Evolutionary conservation across 2,888 invertebrate species (phyloP).

Genomic region (Spialia ferax): DNA sequence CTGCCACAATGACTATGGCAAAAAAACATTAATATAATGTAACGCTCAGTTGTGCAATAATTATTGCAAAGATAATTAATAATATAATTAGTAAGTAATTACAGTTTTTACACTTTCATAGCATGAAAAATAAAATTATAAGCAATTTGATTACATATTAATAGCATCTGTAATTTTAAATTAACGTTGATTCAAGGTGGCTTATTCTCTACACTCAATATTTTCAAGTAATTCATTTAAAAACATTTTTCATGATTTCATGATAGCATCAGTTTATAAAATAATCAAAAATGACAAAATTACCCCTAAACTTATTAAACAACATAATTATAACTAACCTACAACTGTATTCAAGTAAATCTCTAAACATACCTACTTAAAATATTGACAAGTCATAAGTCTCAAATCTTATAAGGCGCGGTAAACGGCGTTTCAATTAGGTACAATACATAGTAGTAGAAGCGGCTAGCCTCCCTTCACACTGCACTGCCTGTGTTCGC

Average conservation of each 20-base stretch:
- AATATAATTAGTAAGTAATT: not conserved
- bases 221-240: no score
- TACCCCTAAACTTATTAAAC: no score
- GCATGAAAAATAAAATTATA: not conserved
- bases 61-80: not conserved
- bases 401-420: conserved; percentile 56
- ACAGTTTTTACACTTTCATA: not conserved
- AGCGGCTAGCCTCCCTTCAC: conserved; percentile 71
- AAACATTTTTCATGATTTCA: no score
- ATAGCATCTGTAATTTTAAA: not conserved
- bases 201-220: no score
- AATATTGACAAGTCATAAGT: no score
- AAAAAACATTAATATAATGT: conserved; percentile 11
- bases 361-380: no score
- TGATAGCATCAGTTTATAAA: no score
- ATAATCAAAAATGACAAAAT: no score
- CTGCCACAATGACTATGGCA: not conserved
- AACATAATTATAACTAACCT: no score
- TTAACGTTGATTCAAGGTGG: not conserved
- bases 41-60: not conserved
- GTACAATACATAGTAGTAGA: conserved; percentile 70
- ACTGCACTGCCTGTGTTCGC: conserved; percentile 57
- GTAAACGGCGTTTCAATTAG: conserved; percentile 76
- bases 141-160: not conserved
- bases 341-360: no score